phyloP scores from a whole-genome alignment of 2,888 invertebrate species.

The Emmelina monodactyla region DNA sequence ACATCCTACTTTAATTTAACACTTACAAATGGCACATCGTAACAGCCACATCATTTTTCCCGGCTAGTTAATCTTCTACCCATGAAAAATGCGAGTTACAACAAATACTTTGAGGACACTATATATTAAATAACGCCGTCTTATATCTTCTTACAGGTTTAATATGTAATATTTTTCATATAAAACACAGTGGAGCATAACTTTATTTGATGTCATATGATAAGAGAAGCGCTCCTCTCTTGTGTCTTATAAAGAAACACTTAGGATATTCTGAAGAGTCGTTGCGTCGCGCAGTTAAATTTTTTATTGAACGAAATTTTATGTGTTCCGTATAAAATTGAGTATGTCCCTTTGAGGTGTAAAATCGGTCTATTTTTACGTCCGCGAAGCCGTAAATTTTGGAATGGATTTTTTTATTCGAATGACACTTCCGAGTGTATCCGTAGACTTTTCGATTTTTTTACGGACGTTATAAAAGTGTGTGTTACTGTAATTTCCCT shows the following conservation, averaged over 20 bases:
- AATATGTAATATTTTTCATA: too few species aligned
- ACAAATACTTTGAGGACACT: too few species aligned
- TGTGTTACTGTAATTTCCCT: constrained; percentile 24
- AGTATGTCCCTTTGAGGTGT: constrained; percentile 45
- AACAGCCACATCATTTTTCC: too few species aligned
- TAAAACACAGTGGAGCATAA: too few species aligned
- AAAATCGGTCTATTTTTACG: constrained; percentile 57
- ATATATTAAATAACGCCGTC: too few species aligned
- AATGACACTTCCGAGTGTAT: constrained; percentile 39
- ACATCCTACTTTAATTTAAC: too few species aligned
- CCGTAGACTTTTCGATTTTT: constrained; percentile 21
- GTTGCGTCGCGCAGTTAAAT: constrained; percentile 39
- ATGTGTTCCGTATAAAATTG: constrained; percentile 44
- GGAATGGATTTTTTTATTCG: constrained; percentile 50
- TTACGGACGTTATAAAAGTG: constrained; percentile 25
- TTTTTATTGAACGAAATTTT: constrained; percentile 53
- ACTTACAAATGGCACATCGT: too few species aligned
- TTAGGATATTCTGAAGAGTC: constrained; percentile 28
- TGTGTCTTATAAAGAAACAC: constrained; percentile 11
- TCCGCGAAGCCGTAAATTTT: constrained; percentile 40
- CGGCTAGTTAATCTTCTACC: too few species aligned
- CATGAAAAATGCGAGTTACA: too few species aligned
- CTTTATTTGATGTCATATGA: too few species aligned
- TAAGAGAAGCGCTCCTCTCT: constrained; percentile 2
- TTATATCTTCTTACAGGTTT: too few species aligned